Conservation (phyloP, 1,140 invertebrate species). For the Drosophila asahinai region DNA sequence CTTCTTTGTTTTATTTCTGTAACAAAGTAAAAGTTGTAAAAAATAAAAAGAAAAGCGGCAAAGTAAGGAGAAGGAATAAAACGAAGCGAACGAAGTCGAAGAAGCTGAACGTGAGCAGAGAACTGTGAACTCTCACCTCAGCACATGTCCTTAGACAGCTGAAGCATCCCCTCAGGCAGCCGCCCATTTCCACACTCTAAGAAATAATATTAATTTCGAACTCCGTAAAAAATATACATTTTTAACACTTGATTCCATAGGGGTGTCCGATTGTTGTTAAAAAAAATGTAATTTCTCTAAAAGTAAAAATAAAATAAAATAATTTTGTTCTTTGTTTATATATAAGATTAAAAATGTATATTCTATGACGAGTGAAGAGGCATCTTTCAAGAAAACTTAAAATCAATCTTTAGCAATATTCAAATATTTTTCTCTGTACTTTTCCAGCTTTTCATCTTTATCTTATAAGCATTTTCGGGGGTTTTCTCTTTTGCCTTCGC, state of each 20-base stretch:
- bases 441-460: slow-evolving; percentile 42
- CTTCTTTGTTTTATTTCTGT: slow-evolving; percentile 73
- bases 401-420: neutral
- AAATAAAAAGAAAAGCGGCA: slow-evolving; percentile 30
- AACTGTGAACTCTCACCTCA: slow-evolving; percentile 55
- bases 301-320: too few species aligned
- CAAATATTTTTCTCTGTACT: slow-evolving; percentile 3
- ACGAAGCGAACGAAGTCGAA: slow-evolving; percentile 1
- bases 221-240: neutral
- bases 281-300: too few species aligned
- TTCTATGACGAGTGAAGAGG: too few species aligned
- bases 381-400: neutral
- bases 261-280: too few species aligned
- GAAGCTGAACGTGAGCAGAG: slow-evolving; percentile 46
- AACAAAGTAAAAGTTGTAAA: slow-evolving; percentile 76
- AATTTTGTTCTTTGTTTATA: too few species aligned
- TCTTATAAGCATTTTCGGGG: slow-evolving; percentile 50
- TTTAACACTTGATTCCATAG: too few species aligned
- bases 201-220: neutral
- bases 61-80: slow-evolving; percentile 23
- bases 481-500: slow-evolving; percentile 7
- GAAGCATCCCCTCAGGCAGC: slow-evolving; percentile 28
- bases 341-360: too few species aligned
- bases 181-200: slow-evolving; percentile 3
- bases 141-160: slow-evolving; percentile 50